Conservation (phyloP, 2,113 vertebrate genomes). For the Cromileptes altivelis region DNA sequence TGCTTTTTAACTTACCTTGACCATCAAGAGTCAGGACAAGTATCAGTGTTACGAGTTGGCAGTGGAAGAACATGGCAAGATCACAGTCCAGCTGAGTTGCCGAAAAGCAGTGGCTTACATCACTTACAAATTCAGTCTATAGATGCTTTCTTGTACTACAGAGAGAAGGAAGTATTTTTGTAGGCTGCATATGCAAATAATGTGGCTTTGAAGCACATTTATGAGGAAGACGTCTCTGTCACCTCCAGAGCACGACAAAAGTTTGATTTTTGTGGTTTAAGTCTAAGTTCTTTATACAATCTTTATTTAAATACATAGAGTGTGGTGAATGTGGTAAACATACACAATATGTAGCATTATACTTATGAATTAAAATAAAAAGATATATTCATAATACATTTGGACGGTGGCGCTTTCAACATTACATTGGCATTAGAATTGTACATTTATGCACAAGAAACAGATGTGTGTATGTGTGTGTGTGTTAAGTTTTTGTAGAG, state of each 20-base stretch:
- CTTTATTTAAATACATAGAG: too few species aligned
- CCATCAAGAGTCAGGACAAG: constrained; percentile 34
- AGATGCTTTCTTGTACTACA: background rate
- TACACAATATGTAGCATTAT: too few species aligned
- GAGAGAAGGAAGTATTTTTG: background rate
- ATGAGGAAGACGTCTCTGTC: background rate
- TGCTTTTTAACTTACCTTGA: constrained; percentile 62
- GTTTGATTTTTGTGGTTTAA: too few species aligned
- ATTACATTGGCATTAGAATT: too few species aligned
- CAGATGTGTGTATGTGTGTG: too few species aligned
- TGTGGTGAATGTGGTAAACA: too few species aligned
- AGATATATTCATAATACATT: too few species aligned
- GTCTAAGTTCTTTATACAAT: too few species aligned
- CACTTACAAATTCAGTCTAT: background rate
- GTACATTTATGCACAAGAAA: too few species aligned
- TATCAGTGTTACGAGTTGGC: constrained; percentile 7
- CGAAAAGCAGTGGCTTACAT: background rate
- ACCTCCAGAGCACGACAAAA: background rate
- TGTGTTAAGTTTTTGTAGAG: too few species aligned
- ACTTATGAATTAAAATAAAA: too few species aligned
- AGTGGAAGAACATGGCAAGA: constrained; percentile 49
- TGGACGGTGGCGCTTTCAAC: too few species aligned
- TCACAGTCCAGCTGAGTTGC: constrained; percentile 8
- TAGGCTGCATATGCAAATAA: constrained; percentile 12
- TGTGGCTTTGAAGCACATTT: background rate